phyloP scores from a whole-genome alignment of 2,888 invertebrate species.

The Apocheima hispidaria region DNA sequence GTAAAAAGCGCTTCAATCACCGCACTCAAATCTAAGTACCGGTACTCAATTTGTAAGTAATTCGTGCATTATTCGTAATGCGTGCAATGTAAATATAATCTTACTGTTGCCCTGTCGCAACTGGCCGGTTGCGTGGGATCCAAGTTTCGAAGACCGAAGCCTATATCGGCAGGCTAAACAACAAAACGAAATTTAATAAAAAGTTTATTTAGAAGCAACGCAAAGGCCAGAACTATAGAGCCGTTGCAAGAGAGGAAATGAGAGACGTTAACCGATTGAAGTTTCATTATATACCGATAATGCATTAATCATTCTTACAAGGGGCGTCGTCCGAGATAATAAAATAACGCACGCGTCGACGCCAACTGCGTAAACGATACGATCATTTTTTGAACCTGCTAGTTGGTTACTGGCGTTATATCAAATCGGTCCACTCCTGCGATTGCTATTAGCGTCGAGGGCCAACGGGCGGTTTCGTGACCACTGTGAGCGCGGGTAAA shows the following conservation, averaged over 20 bases:
- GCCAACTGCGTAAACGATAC: too few relatives aligned
- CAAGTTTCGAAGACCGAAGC: slow-evolving; percentile 79
- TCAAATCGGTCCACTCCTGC: too few relatives aligned
- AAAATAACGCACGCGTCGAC: too few relatives aligned
- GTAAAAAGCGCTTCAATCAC: too few relatives aligned
- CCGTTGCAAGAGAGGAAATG: slow-evolving; percentile 35
- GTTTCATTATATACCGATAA: not conserved
- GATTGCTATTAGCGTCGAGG: too few relatives aligned
- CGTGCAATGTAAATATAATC: slow-evolving; percentile 71
- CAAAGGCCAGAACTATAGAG: slow-evolving; percentile 52
- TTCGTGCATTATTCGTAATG: slow-evolving; percentile 54
- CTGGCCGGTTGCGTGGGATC: slow-evolving; percentile 73
- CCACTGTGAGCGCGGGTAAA: too few relatives aligned
- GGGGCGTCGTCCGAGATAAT: too few relatives aligned
- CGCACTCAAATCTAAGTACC: not conserved
- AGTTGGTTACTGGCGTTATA: too few relatives aligned
- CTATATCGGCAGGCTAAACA: slow-evolving; percentile 78
- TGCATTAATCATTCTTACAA: not conserved
- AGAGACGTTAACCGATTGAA: slow-evolving; percentile 31
- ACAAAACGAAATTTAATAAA: slow-evolving; percentile 58
- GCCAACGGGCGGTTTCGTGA: too few relatives aligned
- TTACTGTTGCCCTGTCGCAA: slow-evolving; percentile 80
- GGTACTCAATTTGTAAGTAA: not conserved
- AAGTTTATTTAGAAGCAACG: slow-evolving; percentile 42
- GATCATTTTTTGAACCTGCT: too few relatives aligned